Evolutionary conservation across 1,140 invertebrate species (phyloP), one percentile per base, ranked within the genome.

Genomic region (Bombus terrestris): DNA sequence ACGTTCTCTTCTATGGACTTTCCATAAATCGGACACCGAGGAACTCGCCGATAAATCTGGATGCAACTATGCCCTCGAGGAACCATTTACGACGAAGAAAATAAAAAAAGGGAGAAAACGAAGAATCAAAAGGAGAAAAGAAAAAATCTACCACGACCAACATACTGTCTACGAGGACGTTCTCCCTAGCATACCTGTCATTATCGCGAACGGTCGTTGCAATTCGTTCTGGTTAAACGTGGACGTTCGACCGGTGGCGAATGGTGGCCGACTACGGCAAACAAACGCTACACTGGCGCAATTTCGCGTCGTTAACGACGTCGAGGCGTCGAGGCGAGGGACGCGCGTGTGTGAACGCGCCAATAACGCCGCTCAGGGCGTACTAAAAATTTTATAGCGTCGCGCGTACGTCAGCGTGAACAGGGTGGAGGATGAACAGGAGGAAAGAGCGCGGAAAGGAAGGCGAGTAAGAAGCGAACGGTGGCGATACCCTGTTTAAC

Each of bases 331-430:
- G 66, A 18, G 62, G 39, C 37, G 79, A 39, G 64, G 59, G 68
- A 81, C 35, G 62, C 41, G 74, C 71, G 62, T 77, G 79, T 74
- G 77, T 57, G 43, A 78, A 71, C 57, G 79, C 76, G 72, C 86
- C 76, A 87, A 87, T 88, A 90, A 90, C 86, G 71, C 43, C 53
- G 62, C 71, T 41, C 64, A 66, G 35, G 66, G 83, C 39, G 83
- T 64, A 86, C 72, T 90, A 86, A 90, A 90, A 90, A 90, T 90
- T 88, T 90, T 90, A 90, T 84, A 81, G 81, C 89, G 81, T 90
- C 84, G 59, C 75, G 66, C 88, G 80, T 88, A 85, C 84, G 78
- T 83, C 85, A 64, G 57, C 62, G 43, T 68, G 41, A 25, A 37
- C 28, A 18, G 53, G n/a, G 22, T 25, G 35, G 64, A 68, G 64